Base-by-base conservation (phyloP, 2,797 vertebrate species). In the Anas bernieri region DNA sequence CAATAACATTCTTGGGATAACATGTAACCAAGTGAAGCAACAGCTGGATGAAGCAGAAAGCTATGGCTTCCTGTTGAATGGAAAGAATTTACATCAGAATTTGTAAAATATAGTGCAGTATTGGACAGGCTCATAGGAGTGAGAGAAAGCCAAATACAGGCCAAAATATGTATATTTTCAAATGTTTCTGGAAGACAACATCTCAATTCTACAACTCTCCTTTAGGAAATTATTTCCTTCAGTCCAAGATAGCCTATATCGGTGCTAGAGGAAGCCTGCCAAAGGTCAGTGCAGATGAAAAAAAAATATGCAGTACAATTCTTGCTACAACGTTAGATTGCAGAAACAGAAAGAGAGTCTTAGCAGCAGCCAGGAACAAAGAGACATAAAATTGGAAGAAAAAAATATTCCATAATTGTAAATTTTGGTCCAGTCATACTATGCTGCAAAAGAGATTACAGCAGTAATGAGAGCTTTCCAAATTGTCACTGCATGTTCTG, bases 51-150 rank as follows among this genome's bases (percentile, higher is more conserved):
- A 93, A 90, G 25, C 58, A 52, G 61, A 80, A 86, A 76, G 23
- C 62, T 83, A 90, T 73, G 66, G 28, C 62, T 93, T 95, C 64
- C 86, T 90, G 43, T 69, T 74, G 87, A 90, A 91, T 43, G 86
- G 88, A 96, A 96, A 90, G 63, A 91, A 96, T 95, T 96, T 90
- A 91, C 91, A 82, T 86, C 68, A 83, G 62, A 92, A 96, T 96
- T 96, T 90, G 11, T 80, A 83, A 92, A 88, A 77, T 88, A 94
- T n/a, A 84, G 31, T 59, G 21, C 35, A 85, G 21, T 39, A 69
- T 72, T 91, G 86, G 83, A 87, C 41, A 93, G 75, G n/a, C 4
- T 84, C 28, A 64, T 52, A 89, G 46, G 73, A 92, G 83, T 75
- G 67, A 87, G 20, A 37, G 48, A 92, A 94, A 83, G 39, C 4